A percentile compares a stretch with the other conserved stretches of the same genome.
Conservation (phyloP, 2,797 vertebrate species). For the Notoglanidium macrostoma region DNA sequence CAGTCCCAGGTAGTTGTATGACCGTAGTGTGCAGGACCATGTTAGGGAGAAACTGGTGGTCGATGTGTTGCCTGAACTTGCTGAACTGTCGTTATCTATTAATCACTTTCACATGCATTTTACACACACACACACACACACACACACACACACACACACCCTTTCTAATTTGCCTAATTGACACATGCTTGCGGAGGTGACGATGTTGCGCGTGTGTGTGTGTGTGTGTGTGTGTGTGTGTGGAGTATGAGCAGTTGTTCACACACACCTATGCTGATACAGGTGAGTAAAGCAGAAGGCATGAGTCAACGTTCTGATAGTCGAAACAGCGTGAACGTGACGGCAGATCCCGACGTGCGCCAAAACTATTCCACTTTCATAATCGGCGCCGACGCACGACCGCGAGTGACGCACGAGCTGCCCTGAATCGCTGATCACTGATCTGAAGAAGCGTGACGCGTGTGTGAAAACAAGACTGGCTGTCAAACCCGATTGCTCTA, state of each 20-base stretch:
- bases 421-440: slow-evolving; percentile 1
- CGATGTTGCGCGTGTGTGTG: too few relatives aligned
- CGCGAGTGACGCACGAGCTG: background rate
- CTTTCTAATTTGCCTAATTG: too few relatives aligned
- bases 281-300: background rate
- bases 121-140: too few relatives aligned
- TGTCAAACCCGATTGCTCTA: background rate
- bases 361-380: background rate
- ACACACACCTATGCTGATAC: background rate
- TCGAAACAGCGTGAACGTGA: background rate
- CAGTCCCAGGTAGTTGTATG: background rate
- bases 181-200: too few relatives aligned
- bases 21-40: too few relatives aligned
- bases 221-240: too few relatives aligned
- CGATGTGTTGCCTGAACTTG: background rate
- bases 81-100: background rate
- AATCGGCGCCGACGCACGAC: background rate
- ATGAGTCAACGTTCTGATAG: background rate
- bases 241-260: background rate
- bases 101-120: background rate
- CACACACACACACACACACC: too few relatives aligned
- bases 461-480: background rate
- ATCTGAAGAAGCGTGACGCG: background rate
- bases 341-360: background rate
- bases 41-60: background rate